Evolutionary conservation across 2,797 vertebrate species (phyloP), one percentile per base, ranked within the genome.

Genomic region (Gymnodraco acuticeps): DNA sequence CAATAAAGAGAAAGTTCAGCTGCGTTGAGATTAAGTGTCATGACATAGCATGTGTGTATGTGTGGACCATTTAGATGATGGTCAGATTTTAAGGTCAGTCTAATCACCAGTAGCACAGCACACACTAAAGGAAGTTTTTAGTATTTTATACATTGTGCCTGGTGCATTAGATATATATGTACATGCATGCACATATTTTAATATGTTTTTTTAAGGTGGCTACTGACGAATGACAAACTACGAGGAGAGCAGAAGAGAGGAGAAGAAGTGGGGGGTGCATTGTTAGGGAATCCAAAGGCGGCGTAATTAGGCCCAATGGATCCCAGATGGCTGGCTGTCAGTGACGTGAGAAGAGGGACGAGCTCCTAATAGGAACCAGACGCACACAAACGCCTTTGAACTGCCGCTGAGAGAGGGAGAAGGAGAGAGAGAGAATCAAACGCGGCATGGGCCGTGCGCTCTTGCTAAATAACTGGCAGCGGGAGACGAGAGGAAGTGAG

Each of bases 291-390:
- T 94, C 93, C 91, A 93, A 93, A 94, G 92, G 92, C 93, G 88
- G 92, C 81, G 90, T 95, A 95, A 94, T 95, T 94, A 95, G 91
- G 90, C 90, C 88, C 90, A 95, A 95, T 95, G 92, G 93, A 94
- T 94, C 91, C 93, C 94, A 95, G 93, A 95, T 95, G 94, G 90
- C 88, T 90, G 92, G 90, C 93, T 95, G 94, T 94, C 94, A 95
- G 92, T 95, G 94, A 95, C 94, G 94, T 95, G 94, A 94, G 93
- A 94, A 94, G 94, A 95, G 90, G 92, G 93, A 93, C 93, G 92
- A 94, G 92, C 91, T 83, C 89, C 87, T 94, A 95, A 95, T 94
- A 88, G 91, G 92, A 94, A 92, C 92, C 94, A 95, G 93, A 92
- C 92, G 80, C 80, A 81, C 86, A 83, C 84, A 91, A 89, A 90